phyloP scores from a whole-genome alignment of 2,888 invertebrate genomes.

The Leptinotarsa haldemani region DNA sequence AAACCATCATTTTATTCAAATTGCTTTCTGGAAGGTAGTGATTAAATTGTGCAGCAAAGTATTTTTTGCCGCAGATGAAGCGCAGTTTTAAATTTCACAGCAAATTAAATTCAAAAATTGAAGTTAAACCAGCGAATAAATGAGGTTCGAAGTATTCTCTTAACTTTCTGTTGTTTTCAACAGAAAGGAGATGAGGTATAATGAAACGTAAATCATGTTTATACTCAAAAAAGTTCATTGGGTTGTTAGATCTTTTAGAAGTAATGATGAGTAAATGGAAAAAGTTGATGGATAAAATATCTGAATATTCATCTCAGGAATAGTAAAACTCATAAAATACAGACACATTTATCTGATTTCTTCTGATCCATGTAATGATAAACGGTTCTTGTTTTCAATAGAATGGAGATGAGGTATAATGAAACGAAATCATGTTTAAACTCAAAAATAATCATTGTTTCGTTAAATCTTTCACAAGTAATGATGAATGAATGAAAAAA shows the following conservation, averaged over 20 bases:
- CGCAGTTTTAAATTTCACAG: constrained; percentile 34
- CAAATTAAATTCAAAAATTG: constrained; percentile 36
- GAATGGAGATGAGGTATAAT: constrained; percentile 2
- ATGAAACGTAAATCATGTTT: constrained; percentile 13
- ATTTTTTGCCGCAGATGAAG: constrained; percentile 12
- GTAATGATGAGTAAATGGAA: no score
- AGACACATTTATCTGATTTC: no score
- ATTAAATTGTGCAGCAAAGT: constrained; percentile 2
- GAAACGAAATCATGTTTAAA: constrained; percentile 1
- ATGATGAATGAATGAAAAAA: no score
- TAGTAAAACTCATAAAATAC: no score
- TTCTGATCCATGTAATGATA: no score
- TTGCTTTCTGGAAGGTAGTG: not conserved
- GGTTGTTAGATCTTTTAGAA: no score
- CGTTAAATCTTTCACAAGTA: no score
- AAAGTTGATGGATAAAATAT: no score
- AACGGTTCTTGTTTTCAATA: constrained; percentile 4
- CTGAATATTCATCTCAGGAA: no score
- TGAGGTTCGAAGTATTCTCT: constrained; percentile 7
- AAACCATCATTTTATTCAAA: not conserved
- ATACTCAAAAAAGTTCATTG: not conserved
- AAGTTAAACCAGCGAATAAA: constrained; percentile 15
- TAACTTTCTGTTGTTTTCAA: constrained; percentile 23
- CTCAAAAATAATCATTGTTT: not conserved
- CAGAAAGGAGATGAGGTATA: not conserved